Percentiles rank a stretch among this genome's conserved stretches.
Conservation (phyloP, 2,888 invertebrate species). For the Noctua janthe region DNA sequence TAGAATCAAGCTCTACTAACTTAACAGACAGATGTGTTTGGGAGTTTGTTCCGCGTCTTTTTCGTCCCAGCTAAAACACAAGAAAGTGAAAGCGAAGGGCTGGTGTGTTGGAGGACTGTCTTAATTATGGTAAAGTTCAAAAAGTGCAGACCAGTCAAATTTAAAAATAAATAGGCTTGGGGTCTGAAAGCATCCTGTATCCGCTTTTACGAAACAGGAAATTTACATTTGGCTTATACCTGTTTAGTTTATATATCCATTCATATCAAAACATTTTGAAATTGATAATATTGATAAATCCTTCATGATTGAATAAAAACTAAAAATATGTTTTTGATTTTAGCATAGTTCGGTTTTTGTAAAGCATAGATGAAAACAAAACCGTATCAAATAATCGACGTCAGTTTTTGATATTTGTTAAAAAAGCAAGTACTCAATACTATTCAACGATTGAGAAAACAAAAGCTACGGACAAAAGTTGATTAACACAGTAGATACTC, state of each 20-base stretch:
- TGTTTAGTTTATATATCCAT: not conserved
- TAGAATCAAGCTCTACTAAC: not conserved
- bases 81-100: not conserved
- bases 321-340: not conserved
- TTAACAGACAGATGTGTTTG: not conserved
- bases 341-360: not conserved
- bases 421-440: not conserved
- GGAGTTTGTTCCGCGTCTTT: not conserved
- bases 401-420: not conserved
- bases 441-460: not conserved
- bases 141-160: not conserved
- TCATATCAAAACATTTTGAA: not conserved
- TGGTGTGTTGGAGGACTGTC: not conserved
- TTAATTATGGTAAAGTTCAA: not conserved
- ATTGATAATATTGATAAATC: not conserved
- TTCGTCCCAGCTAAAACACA: not conserved
- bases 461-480: not conserved
- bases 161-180: not conserved
- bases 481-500: conserved; percentile 65
- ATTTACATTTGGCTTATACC: not conserved
- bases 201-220: not conserved
- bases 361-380: not conserved
- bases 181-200: not conserved
- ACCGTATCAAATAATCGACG: not conserved
- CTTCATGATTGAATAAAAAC: not conserved